Evolutionary conservation across 2,888 invertebrate genomes (phyloP).

Genomic region (Hoplodrina ambigua): DNA sequence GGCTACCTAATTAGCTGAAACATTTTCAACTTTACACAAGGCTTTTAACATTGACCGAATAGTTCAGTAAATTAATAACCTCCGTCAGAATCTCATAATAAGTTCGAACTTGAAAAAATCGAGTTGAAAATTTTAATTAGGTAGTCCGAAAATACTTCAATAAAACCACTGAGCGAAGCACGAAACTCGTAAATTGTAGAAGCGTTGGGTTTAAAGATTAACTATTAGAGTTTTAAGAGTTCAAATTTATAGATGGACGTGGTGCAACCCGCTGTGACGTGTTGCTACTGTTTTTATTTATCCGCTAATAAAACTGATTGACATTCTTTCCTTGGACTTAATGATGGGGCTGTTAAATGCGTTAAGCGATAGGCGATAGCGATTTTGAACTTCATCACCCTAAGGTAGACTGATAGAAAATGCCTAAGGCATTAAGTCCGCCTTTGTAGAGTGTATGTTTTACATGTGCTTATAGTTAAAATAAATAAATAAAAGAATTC

Average conservation of each 20-base stretch:
- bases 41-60: constrained; percentile 71
- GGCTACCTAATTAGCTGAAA: constrained; percentile 53
- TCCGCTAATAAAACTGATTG: constrained; percentile 86
- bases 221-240: constrained; percentile 75
- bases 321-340: constrained; percentile 80
- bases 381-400: constrained; percentile 16
- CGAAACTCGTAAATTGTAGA: constrained; percentile 81
- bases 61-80: constrained; percentile 79
- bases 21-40: constrained; percentile 54
- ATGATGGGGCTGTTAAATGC: constrained; percentile 68
- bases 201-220: constrained; percentile 76
- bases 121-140: constrained; percentile 82
- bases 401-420: too few relatives aligned
- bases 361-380: constrained; percentile 58
- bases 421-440: too few relatives aligned
- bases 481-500: background rate
- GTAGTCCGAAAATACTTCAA: constrained; percentile 82
- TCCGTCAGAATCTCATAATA: constrained; percentile 66
- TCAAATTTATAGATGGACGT: constrained; percentile 79
- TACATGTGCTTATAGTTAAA: too few relatives aligned
- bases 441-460: too few relatives aligned
- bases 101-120: constrained; percentile 58
- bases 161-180: constrained; percentile 79
- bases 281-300: constrained; percentile 85
- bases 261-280: constrained; percentile 68